Percentiles rank a stretch among this genome's conserved stretches.
These are phyloP conservation scores for Delichon dasypus DNA, from an alignment of 2,797 vertebrate species.

Conservation along the genomic window DNA sequence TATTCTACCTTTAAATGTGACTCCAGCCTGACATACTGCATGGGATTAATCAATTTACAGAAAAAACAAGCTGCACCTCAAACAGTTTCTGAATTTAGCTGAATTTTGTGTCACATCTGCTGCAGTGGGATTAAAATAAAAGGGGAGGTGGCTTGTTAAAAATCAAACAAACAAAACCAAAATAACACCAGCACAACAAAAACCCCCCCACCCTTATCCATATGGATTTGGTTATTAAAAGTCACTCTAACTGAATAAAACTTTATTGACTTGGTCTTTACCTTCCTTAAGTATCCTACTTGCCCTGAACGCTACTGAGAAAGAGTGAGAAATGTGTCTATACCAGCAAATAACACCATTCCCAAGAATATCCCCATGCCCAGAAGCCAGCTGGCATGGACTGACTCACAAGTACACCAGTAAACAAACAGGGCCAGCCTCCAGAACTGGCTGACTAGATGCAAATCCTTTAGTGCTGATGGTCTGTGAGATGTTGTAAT, in stretches of 20 bases:
- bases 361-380: neutral
- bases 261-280: neutral
- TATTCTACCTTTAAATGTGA: neutral
- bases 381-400: neutral
- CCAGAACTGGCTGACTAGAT: neutral
- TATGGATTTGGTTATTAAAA: neutral
- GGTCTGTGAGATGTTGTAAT: neutral
- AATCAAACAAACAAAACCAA: no score
- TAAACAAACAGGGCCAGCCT: neutral
- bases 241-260: neutral
- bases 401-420: neutral
- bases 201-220: neutral
- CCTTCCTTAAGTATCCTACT: neutral
- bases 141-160: neutral
- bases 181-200: no score
- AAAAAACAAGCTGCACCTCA: neutral
- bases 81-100: neutral
- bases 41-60: neutral
- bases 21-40: neutral
- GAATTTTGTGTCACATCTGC: neutral
- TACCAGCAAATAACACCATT: neutral
- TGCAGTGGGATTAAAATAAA: neutral
- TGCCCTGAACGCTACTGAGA: neutral
- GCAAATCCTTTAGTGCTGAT: slow-evolving; percentile 1
- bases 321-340: neutral